Percentiles rank a stretch among this genome's conserved stretches.
phyloP scores from a whole-genome alignment of 2,797 vertebrate genomes.

The Cyclopterus lumpus region DNA sequence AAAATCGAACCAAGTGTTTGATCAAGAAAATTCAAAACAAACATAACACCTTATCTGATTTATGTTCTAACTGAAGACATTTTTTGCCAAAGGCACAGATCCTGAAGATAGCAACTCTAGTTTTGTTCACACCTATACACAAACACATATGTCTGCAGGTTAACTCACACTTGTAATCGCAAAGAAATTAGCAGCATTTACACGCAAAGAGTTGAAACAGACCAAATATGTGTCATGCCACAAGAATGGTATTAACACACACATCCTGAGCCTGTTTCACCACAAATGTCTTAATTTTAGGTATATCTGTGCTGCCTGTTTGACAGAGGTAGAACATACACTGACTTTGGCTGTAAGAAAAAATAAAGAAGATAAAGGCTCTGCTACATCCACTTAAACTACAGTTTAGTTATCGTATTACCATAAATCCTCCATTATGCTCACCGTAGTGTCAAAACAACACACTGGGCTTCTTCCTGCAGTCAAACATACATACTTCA shows the following conservation, averaged over 20 bases:
- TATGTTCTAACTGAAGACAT: background rate
- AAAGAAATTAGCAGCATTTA: slow-evolving; percentile 48
- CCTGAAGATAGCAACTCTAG: slow-evolving; percentile 10
- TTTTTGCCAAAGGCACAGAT: slow-evolving; percentile 1
- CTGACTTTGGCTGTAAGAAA: slow-evolving; percentile 21
- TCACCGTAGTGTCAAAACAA: slow-evolving; percentile 49
- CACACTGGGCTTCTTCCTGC: slow-evolving; percentile 33
- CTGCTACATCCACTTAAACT: slow-evolving; percentile 35
- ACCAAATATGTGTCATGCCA: slow-evolving; percentile 38
- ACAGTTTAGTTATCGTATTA: slow-evolving; percentile 38
- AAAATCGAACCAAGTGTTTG: slow-evolving; percentile 3
- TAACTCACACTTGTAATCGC: slow-evolving; percentile 39
- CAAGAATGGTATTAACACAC: slow-evolving; percentile 31
- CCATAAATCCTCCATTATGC: slow-evolving; percentile 42
- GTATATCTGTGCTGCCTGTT: background rate
- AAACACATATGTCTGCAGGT: slow-evolving; percentile 31
- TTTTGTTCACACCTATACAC: background rate
- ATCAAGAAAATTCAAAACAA: background rate
- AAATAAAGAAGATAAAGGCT: slow-evolving; percentile 32
- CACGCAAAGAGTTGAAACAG: slow-evolving; percentile 28
- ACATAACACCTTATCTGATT: slow-evolving; percentile 1
- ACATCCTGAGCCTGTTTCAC: background rate
- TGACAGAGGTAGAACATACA: slow-evolving; percentile 30
- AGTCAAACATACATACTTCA: slow-evolving; percentile 50
- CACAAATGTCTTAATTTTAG: slow-evolving; percentile 17